Evolutionary conservation across 2,797 vertebrate species (phyloP).

Genomic region (Falco columbarius): DNA sequence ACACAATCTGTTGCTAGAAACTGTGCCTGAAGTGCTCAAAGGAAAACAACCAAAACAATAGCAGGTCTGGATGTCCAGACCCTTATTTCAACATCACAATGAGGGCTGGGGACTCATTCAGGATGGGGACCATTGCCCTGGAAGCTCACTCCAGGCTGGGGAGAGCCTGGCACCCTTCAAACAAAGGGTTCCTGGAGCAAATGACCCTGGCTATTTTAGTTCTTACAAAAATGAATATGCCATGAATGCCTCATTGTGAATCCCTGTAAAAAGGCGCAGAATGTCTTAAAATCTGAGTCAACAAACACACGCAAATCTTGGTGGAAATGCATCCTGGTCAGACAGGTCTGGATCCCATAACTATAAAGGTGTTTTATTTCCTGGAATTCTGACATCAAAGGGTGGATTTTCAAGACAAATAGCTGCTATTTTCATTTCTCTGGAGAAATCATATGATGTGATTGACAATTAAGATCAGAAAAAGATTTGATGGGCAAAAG

Average conservation of each 20-base stretch:
- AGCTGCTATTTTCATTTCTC: constrained; percentile 75
- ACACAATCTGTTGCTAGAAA: neutral
- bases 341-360: constrained; percentile 73
- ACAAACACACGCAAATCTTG: neutral
- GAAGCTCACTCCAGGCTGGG: neutral
- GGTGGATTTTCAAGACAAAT: constrained; percentile 68
- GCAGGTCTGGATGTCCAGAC: neutral
- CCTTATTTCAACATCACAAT: neutral
- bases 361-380: constrained; percentile 82
- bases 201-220: neutral
- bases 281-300: neutral
- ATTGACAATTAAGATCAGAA: constrained; percentile 64
- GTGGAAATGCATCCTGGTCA: constrained; percentile 44
- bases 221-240: neutral
- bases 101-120: too few relatives aligned
- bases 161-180: neutral
- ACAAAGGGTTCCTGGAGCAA: neutral
- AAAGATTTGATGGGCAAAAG: constrained; percentile 29
- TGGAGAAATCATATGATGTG: constrained; percentile 46
- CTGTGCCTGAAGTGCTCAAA: neutral
- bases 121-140: neutral
- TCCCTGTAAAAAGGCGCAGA: neutral
- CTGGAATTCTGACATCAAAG: constrained; percentile 78
- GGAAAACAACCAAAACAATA: neutral
- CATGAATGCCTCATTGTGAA: neutral